Base-by-base conservation (phyloP, 2,113 vertebrate species). In the Stigmatopora argus region DNA sequence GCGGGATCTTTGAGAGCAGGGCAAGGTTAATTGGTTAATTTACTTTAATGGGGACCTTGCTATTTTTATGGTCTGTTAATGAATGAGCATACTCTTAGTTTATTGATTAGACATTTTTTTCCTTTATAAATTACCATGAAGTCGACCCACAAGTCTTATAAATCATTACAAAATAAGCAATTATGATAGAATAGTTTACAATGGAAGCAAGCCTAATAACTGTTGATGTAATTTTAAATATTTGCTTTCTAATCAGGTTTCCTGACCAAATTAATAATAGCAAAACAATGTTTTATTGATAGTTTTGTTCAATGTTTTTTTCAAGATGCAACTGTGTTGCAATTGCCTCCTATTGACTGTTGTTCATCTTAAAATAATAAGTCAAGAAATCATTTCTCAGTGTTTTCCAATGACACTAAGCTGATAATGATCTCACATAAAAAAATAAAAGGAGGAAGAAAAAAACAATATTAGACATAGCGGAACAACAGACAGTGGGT, bases 1-100 rank as follows among this genome's bases (percentile, higher is more conserved):
- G 46, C 74, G 72, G 76, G 81, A 76, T 82, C 85, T 75, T 83
- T 83, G 64, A 81, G 73, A 68, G 70, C 47, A 78, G 70, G 41
- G 67, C 59, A 70, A 76, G 78, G 80, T 75, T 86, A 81, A 85
- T 87, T 81, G 78, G 84, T 87, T 71, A 78, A 88, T 86, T 81
- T 74, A 70, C 68, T 84, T 71, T 81, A 85, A 85, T 80, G 74
- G 71, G 71, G 79, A 75, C 80, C 71, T 76, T 76, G 67, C 70
- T 69, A 69, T 84, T 83, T 82, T 83, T 71, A 74, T 74, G 82
- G 83, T 63, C 79, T 49, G 57, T 79, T 80, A 83, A 82, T 77
- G 75, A 83, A 85, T 70, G 66, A 52, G 68, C 41, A 59, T 83
- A 77, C 71, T 82, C 78, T 83, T 86, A 74, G 70, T 58, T 52